Percentiles rank a stretch among this genome's conserved stretches.
phyloP scores from a whole-genome alignment of 2,888 invertebrate species.

The Phortica magna region DNA sequence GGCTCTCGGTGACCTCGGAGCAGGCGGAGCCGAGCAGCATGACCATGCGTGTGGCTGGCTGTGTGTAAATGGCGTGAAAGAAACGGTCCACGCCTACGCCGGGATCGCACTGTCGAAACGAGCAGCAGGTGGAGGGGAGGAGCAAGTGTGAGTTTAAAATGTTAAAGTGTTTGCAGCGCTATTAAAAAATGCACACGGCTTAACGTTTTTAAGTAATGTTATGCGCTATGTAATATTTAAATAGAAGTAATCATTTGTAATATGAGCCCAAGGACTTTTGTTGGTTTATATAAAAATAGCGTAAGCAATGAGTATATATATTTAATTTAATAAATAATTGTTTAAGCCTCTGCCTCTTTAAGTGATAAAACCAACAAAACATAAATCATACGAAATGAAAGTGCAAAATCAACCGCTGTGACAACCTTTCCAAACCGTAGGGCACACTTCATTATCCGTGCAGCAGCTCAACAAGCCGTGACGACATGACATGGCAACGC shows the following conservation, averaged over 20 bases:
- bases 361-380: not conserved
- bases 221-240: not conserved
- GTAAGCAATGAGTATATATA: no score
- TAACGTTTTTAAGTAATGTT: not conserved
- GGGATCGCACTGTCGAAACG: conserved; percentile 88
- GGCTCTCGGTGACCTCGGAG: conserved; percentile 93
- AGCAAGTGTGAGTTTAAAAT: conserved; percentile 22
- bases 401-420: conserved; percentile 1
- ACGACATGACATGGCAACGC: conserved; percentile 4
- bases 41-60: conserved; percentile 86
- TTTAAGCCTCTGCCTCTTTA: not conserved
- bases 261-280: no score
- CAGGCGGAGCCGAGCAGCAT: conserved; percentile 93
- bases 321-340: not conserved
- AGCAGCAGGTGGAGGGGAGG: not conserved
- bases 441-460: conserved; percentile 14
- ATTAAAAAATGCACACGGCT: not conserved
- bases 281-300: no score
- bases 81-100: conserved; percentile 94
- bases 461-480: conserved; percentile 4
- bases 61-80: conserved; percentile 93
- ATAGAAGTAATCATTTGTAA: no score
- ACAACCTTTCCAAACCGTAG: not conserved
- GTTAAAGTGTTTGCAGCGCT: conserved; percentile 26
- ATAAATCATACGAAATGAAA: conserved; percentile 17